A percentile compares a stretch with the other conserved stretches of the same genome.
These are phyloP conservation scores for Erebia palarica DNA, from an alignment of 2,888 invertebrate species.

Conservation along the genomic window DNA sequence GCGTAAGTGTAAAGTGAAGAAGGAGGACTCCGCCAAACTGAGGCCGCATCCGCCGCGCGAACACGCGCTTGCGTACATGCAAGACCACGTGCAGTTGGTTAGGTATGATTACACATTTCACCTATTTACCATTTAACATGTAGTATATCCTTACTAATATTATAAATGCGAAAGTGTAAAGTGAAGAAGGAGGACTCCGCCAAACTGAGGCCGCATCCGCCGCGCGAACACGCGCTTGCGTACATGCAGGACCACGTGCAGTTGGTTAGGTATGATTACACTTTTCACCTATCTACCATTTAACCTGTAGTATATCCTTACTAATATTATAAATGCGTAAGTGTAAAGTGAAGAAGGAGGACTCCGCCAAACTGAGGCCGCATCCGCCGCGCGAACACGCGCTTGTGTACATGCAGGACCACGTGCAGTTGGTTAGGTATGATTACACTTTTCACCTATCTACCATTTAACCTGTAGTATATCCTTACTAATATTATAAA, in stretches of 20 bases:
- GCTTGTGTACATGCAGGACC: constrained; percentile 88
- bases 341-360: constrained; percentile 95
- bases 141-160: too few relatives aligned
- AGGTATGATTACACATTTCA: constrained; percentile 58
- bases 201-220: constrained; percentile 82
- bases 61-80: constrained; percentile 86
- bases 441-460: constrained; percentile 25
- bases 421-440: constrained; percentile 89
- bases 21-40: constrained; percentile 89
- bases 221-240: constrained; percentile 84
- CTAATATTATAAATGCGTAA: too few relatives aligned
- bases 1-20: constrained; percentile 95
- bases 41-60: constrained; percentile 83
- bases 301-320: too few relatives aligned
- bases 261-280: constrained; percentile 82
- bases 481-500: too few relatives aligned
- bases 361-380: constrained; percentile 85
- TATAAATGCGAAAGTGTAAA: too few relatives aligned
- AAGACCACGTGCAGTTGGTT: constrained; percentile 92
- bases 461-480: too few relatives aligned
- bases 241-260: constrained; percentile 92
- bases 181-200: constrained; percentile 93
- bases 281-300: neutral
- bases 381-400: constrained; percentile 84
- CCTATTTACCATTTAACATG: too few relatives aligned